phyloP scores from a whole-genome alignment of 2,888 invertebrate species.

The Mythimna ferrago region DNA sequence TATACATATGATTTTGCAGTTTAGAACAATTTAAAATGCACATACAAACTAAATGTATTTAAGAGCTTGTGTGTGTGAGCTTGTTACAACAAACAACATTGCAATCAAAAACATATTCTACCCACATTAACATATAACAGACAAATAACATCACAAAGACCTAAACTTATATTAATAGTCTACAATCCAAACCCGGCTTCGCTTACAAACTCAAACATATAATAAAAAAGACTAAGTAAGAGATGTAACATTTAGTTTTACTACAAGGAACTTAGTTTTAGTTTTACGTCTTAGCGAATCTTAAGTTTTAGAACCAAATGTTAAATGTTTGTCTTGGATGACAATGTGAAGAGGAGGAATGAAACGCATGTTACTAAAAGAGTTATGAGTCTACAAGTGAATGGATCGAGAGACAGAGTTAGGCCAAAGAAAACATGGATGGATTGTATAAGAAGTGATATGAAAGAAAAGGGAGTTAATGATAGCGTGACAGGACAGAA shows the following conservation, averaged over 20 bases:
- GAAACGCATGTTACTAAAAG: too few relatives aligned
- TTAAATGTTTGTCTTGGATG: neutral
- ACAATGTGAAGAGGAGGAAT: too few relatives aligned
- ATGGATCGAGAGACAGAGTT: too few relatives aligned
- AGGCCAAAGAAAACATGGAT: too few relatives aligned
- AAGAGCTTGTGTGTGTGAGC: neutral
- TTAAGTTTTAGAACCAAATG: constrained; percentile 37
- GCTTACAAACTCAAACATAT: constrained; percentile 34
- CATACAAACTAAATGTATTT: too few relatives aligned
- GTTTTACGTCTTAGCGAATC: constrained; percentile 15
- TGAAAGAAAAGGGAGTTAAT: too few relatives aligned
- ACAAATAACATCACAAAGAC: constrained; percentile 13
- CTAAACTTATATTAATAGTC: constrained; percentile 39
- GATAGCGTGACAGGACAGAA: too few relatives aligned
- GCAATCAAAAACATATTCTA: constrained; percentile 17
- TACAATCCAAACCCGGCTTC: constrained; percentile 3
- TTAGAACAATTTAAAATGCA: too few relatives aligned
- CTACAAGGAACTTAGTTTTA: constrained; percentile 23
- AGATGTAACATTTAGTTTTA: constrained; percentile 46
- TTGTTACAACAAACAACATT: neutral
- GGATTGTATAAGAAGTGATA: too few relatives aligned
- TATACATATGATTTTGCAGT: too few relatives aligned
- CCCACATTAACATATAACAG: constrained; percentile 3
- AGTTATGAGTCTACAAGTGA: too few relatives aligned
- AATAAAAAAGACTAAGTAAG: constrained; percentile 48